These are phyloP conservation scores for Ceratosolen solmsi DNA, from an alignment of 1,140 invertebrate genomes.

Conservation along the genomic window DNA sequence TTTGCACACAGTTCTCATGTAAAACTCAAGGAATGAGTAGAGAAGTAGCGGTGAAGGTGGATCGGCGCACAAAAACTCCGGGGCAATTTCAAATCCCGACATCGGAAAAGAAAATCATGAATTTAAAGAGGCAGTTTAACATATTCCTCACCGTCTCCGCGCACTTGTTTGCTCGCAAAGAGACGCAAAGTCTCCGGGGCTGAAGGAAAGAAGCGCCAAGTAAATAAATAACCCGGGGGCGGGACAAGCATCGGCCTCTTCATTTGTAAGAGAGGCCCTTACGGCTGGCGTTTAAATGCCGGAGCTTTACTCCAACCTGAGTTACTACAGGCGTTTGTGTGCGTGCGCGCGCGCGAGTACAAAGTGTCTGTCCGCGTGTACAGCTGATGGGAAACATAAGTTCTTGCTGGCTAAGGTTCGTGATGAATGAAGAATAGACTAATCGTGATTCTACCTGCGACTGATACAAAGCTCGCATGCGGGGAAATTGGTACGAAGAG, in stretches of 20 bases:
- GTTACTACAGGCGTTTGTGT: neutral
- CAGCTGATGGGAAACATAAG: conserved; percentile 22
- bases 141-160: neutral
- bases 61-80: neutral
- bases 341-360: no score
- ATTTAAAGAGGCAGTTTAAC: conserved; percentile 12
- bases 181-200: no score
- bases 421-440: conserved; percentile 32
- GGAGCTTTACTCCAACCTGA: conserved; percentile 4
- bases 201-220: neutral
- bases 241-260: conserved; percentile 18
- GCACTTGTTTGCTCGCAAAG: neutral
- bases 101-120: conserved; percentile 21
- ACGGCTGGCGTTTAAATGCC: neutral
- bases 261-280: conserved; percentile 25
- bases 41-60: neutral
- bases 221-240: conserved; percentile 35
- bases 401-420: neutral
- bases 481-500: neutral
- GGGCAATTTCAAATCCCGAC: neutral
- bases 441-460: neutral
- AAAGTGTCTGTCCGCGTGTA: neutral
- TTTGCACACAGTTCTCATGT: no score
- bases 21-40: neutral
- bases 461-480: conserved; percentile 28